Evolutionary conservation across 2,888 invertebrate species (phyloP).

Genomic region (Ferrisia virgata): DNA sequence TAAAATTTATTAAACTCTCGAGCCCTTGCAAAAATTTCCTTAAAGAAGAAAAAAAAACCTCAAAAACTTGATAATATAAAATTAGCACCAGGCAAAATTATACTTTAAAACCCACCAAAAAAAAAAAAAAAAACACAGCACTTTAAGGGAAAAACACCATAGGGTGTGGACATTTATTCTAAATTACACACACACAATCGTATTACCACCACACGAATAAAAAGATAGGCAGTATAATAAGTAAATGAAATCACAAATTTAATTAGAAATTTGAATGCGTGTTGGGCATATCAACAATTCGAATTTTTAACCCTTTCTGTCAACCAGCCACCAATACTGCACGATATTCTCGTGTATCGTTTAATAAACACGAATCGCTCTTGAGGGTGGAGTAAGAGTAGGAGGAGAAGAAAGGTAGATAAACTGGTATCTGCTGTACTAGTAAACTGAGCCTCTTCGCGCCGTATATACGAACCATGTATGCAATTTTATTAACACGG

Average conservation of each 20-base stretch:
- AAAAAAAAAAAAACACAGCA: too few relatives aligned
- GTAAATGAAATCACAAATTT: background rate
- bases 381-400: too few relatives aligned
- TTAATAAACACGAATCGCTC: background rate
- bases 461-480: background rate
- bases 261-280: background rate
- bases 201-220: background rate
- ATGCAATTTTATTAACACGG: conserved; percentile 30
- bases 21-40: too few relatives aligned
- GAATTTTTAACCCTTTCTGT: background rate
- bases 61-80: too few relatives aligned
- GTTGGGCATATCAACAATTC: background rate
- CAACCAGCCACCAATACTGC: background rate
- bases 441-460: background rate
- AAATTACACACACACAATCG: too few relatives aligned
- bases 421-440: background rate
- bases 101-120: too few relatives aligned
- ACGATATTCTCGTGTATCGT: background rate
- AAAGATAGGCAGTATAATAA: too few relatives aligned
- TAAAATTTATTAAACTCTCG: too few relatives aligned
- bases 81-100: too few relatives aligned
- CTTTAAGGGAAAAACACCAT: too few relatives aligned
- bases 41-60: too few relatives aligned
- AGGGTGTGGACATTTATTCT: too few relatives aligned
- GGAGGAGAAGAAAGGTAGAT: background rate